Conservation (phyloP, 2,113 vertebrate genomes). For the Athene cunicularia region DNA sequence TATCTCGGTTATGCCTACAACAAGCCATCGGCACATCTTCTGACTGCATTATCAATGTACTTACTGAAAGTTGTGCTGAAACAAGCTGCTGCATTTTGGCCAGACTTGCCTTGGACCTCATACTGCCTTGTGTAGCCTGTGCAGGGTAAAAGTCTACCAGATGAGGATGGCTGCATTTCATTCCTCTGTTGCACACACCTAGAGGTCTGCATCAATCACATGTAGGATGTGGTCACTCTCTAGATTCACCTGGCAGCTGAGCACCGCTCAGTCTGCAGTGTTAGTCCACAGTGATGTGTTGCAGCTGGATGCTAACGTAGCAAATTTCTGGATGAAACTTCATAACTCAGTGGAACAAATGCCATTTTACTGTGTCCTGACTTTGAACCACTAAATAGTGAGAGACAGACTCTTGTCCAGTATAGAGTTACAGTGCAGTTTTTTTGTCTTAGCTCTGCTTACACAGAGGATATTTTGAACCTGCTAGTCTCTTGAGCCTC, state of each 20-base stretch:
- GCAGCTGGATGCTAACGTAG: background rate
- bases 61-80: background rate
- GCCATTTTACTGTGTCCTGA: background rate
- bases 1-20: background rate
- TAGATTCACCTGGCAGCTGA: background rate
- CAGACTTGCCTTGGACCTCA: background rate
- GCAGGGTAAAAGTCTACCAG: background rate
- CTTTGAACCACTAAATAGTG: background rate
- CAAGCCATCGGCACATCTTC: background rate
- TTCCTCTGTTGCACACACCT: background rate
- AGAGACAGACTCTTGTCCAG: background rate
- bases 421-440: background rate
- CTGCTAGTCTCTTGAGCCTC: background rate
- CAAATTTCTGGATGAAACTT: background rate
- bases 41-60: background rate
- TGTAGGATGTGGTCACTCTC: background rate
- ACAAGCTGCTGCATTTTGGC: background rate
- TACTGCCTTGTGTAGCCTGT: background rate
- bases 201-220: background rate
- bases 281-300: background rate
- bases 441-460: background rate
- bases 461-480: background rate
- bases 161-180: background rate
- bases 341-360: background rate
- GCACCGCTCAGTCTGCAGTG: background rate